Conservation (phyloP, 2,113 vertebrate genomes). For the Zosterops hypoxanthus region DNA sequence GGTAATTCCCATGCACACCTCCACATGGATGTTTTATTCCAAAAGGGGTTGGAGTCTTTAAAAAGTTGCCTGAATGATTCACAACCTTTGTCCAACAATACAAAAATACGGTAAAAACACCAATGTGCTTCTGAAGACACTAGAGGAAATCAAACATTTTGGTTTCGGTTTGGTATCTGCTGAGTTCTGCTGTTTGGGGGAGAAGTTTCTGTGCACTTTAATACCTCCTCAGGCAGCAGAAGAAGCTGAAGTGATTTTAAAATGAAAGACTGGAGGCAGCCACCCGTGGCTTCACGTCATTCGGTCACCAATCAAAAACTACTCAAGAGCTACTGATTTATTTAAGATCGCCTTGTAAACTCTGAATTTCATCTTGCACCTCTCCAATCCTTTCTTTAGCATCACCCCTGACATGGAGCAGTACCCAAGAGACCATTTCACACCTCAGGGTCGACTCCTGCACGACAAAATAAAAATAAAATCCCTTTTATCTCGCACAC, state of each 20-base stretch:
- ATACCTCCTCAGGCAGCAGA: background rate
- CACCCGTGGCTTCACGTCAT: background rate
- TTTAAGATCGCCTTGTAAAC: background rate
- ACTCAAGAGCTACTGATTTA: background rate
- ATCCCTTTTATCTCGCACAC: background rate
- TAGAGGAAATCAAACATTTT: fast-evolving
- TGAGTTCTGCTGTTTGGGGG: background rate
- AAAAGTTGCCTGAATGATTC: background rate
- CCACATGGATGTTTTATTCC: background rate
- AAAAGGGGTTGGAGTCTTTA: background rate
- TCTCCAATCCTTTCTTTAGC: background rate
- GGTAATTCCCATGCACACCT: fast-evolving
- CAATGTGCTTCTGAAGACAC: background rate
- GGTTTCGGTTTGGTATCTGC: background rate
- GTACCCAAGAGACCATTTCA: background rate
- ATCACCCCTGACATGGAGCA: background rate
- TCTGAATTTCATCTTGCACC: background rate
- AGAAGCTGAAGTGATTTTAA: background rate
- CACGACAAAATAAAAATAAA: background rate
- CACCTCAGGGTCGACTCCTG: background rate
- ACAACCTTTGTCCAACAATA: background rate
- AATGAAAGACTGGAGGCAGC: background rate
- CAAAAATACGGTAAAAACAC: background rate
- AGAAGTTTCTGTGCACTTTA: background rate
- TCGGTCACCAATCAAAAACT: fast-evolving